Evolutionary conservation across 2,888 invertebrate species (phyloP).

Genomic region (Mythimna vitellina): DNA sequence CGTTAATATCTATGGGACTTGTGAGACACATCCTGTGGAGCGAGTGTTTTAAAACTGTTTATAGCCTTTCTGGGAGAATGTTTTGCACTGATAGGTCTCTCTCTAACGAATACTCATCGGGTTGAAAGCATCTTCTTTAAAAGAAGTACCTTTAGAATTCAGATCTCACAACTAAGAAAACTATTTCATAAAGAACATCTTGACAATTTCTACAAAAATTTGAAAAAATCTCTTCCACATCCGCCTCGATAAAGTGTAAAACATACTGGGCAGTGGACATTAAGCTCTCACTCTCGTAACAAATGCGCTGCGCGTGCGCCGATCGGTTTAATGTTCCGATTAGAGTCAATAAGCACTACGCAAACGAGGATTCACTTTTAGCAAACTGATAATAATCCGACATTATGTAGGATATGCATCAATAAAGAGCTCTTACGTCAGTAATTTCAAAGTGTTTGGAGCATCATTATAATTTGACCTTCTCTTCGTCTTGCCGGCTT

Average conservation of each 20-base stretch:
- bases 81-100: slow-evolving; percentile 8
- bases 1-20: slow-evolving; percentile 66
- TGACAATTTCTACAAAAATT: background rate
- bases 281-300: slow-evolving; percentile 63
- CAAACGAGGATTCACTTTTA: slow-evolving; percentile 43
- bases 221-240: slow-evolving; percentile 15
- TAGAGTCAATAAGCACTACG: slow-evolving; percentile 62
- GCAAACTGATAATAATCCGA: slow-evolving; percentile 34
- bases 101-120: background rate
- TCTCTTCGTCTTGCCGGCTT: background rate
- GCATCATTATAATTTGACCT: slow-evolving; percentile 4
- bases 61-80: slow-evolving; percentile 22
- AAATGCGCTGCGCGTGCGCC: slow-evolving; percentile 63
- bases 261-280: slow-evolving; percentile 22
- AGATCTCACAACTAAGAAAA: background rate
- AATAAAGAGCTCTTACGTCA: background rate
- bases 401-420: slow-evolving; percentile 12
- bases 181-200: background rate
- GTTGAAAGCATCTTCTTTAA: too few relatives aligned
- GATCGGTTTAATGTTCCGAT: slow-evolving; percentile 66
- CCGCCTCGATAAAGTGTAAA: slow-evolving; percentile 28
- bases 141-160: too few relatives aligned
- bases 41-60: slow-evolving; percentile 47
- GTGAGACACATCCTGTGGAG: slow-evolving; percentile 62
- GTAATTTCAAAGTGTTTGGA: background rate